Conservation (phyloP, 1,140 invertebrate species). For the Mya arenaria region DNA sequence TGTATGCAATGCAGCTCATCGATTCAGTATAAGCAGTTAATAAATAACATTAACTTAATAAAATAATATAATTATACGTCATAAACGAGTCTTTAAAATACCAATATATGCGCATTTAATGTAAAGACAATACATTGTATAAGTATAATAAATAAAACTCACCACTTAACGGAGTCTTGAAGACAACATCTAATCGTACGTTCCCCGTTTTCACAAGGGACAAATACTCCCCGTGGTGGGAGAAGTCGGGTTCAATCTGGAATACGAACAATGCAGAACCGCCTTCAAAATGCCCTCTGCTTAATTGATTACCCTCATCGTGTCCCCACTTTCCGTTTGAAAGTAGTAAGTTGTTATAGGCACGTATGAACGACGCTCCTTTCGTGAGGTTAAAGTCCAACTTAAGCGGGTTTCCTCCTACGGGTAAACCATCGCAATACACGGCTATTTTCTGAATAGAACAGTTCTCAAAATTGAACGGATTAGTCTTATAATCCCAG, state of each 20-base stretch:
- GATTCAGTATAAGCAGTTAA: too few species aligned
- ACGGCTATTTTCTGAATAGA: conserved; percentile 19
- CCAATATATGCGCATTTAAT: too few species aligned
- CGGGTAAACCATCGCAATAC: conserved; percentile 17
- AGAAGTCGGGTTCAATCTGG: conserved; percentile 17
- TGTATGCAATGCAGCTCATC: conserved; percentile 30
- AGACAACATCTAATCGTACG: conserved; percentile 1
- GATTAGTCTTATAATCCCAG: conserved; percentile 26
- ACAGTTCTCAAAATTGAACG: conserved; percentile 30
- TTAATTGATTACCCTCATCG: conserved; percentile 8
- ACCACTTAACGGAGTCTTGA: conserved; percentile 35
- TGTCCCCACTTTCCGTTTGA: conserved; percentile 5
- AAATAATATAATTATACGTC: too few species aligned
- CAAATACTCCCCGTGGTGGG: conserved; percentile 31
- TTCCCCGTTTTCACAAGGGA: conserved; percentile 36
- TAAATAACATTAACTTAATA: too few species aligned
- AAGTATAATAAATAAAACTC: too few species aligned
- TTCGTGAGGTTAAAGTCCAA: conserved; percentile 20
- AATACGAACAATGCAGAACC: conserved; percentile 4
- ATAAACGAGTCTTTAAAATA: too few species aligned
- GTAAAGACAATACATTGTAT: too few species aligned
- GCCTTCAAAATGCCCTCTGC: background rate
- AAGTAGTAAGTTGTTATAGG: background rate
- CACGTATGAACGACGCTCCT: background rate
- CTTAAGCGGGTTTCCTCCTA: conserved; percentile 30